Evolutionary conservation across 64 coral and sea anemone genomes (phyloP).

Genomic region (Stichodactyla helianthus): DNA sequence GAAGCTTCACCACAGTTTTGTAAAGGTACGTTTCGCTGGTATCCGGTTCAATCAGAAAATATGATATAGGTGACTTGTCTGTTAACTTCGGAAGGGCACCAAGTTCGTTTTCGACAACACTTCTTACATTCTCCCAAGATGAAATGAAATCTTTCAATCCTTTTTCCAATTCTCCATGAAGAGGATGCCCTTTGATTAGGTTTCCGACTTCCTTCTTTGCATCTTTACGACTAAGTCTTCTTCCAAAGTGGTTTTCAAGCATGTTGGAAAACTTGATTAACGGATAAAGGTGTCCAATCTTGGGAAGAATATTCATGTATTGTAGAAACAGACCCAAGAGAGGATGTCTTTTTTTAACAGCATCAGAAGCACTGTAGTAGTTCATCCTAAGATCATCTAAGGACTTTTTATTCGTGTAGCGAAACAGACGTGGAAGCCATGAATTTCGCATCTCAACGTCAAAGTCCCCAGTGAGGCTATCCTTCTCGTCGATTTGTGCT

Average conservation of each 20-base stretch:
- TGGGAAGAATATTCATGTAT: conserved; percentile 40
- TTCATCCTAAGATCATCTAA: conserved; percentile 43
- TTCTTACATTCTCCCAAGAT: conserved; percentile 40
- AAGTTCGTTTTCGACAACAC: conserved; percentile 8
- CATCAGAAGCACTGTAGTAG: conserved; percentile 30
- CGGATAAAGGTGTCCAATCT: conserved; percentile 33
- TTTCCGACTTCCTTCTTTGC: conserved; percentile 39
- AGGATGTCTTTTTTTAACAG: conserved; percentile 43
- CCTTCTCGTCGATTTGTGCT: background rate
- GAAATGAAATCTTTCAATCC: conserved; percentile 29
- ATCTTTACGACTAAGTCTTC: conserved; percentile 56
- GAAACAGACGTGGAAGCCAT: conserved; percentile 59
- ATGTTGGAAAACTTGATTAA: conserved; percentile 68
- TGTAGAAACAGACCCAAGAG: conserved; percentile 72
- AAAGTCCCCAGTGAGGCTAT: background rate
- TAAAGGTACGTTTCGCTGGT: conserved; percentile 33
- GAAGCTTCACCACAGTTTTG: conserved; percentile 43
- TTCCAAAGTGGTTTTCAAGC: conserved; percentile 48
- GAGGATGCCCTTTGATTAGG: conserved; percentile 2
- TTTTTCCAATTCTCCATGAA: background rate
- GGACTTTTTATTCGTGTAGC: conserved; percentile 53
- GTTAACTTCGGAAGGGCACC: conserved; percentile 19
- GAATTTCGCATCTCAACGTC: background rate
- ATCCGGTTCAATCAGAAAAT: conserved; percentile 42
- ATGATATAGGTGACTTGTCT: conserved; percentile 28